phyloP scores from a whole-genome alignment of 2,113 vertebrate genomes.

The Thomomys bottae region DNA sequence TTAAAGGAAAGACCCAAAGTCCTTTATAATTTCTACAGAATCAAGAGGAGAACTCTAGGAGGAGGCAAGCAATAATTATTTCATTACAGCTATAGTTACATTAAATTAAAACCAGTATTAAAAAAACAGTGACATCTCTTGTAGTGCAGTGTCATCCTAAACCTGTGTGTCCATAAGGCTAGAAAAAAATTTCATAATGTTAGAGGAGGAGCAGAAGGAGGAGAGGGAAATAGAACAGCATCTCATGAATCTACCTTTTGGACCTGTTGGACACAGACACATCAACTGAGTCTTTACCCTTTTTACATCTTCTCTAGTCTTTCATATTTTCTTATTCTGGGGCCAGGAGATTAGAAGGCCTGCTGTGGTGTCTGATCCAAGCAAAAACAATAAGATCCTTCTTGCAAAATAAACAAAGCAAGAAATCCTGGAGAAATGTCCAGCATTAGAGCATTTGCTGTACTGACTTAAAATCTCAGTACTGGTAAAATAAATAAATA shows the following conservation, averaged over 20 bases:
- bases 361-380: no score
- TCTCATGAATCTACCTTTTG: background rate
- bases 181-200: background rate
- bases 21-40: background rate
- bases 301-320: background rate
- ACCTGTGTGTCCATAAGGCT: background rate
- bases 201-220: background rate
- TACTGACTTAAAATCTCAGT: no score
- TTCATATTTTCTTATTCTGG: background rate
- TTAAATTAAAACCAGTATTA: constrained; percentile 6
- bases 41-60: background rate
- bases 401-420: no score
- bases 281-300: background rate
- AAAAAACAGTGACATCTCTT: background rate
- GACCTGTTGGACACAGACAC: background rate
- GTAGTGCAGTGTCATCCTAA: background rate
- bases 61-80: background rate
- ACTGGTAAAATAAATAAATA: no score
- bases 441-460: no score
- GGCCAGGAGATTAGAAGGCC: background rate
- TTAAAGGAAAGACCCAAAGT: background rate
- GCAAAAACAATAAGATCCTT: no score
- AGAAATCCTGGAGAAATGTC: no score
- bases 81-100: constrained; percentile 21
- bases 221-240: background rate